These are phyloP conservation scores for Rhodinocichla rosea DNA, from an alignment of 2,113 vertebrate species.

Conservation along the genomic window DNA sequence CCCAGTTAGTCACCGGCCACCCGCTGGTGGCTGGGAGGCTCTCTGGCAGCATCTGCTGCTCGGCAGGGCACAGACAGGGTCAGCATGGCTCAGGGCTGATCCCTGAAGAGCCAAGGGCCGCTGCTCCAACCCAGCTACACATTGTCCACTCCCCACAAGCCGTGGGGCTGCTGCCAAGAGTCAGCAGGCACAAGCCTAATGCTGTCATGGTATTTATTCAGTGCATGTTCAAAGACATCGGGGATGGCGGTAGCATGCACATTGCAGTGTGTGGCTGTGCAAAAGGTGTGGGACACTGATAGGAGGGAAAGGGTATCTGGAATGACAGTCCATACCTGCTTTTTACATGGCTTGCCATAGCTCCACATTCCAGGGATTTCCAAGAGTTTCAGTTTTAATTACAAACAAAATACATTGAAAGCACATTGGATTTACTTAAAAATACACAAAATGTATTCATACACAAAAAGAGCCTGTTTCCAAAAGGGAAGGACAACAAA, in stretches of 20 bases:
- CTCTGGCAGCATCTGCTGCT: neutral
- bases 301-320: neutral
- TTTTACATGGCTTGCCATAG: neutral
- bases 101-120: neutral
- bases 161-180: neutral
- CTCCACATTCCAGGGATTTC: neutral
- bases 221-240: neutral
- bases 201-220: neutral
- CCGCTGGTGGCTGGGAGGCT: slow-evolving; percentile 2
- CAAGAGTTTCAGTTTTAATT: neutral
- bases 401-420: neutral
- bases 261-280: neutral
- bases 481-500: neutral
- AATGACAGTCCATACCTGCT: neutral
- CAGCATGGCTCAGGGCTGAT: neutral
- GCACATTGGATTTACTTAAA: neutral
- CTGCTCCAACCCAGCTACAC: neutral
- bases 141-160: neutral
- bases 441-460: neutral
- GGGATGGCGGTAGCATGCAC: fast-evolving
- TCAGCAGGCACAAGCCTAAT: neutral
- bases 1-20: neutral
- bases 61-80: neutral
- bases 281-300: neutral
- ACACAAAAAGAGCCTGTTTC: neutral